Evolutionary conservation across 2,113 vertebrate genomes (phyloP), one percentile per base, ranked within the genome.

Genomic region (Myiopsitta monachus): DNA sequence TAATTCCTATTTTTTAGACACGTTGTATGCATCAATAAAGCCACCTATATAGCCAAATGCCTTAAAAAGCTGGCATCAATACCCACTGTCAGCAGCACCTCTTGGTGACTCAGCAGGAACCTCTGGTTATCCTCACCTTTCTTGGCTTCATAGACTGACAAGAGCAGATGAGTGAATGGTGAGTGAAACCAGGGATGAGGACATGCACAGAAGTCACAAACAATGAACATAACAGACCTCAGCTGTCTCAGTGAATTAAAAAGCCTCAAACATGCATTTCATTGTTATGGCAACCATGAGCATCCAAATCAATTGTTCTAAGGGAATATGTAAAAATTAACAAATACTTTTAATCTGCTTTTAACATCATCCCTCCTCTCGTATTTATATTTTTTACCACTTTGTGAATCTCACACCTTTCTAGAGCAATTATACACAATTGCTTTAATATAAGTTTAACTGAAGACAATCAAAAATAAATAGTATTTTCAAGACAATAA

Each of bases 251-350:
- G n/a, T 8, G 10, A 89, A 82, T 72, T 78, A 0, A 41, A 73
- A 86, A 77, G 18, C 11, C 67, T 82, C 61, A 72, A 39, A 81
- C 19, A 64, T 73, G 49, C 85, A 85, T 88, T 85, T 88, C 24
- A 86, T 97, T 96, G 72, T 93, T 83, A 90, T 84, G 79, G 85
- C 51, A 97, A 94, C 62, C 4, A 26, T 54, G 31, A 93, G 10
- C 64, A 75, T 79, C 84, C 92, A 90, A 97, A 90, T 52, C 86
- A 69, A 90, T 91, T 88, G 59, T 88, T 96, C 59, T 89, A 87
- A 82, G 10, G 21, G 18, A 97, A 96, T 39, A 69, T n/a, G 36
- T 38, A 90, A 94, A 95, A 95, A 90, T 36, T 77, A 91, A 94
- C 47, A 94, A 95, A 94, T 83, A 31, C 31, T 93, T 94, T 76